Evolutionary conservation across 1,140 invertebrate genomes (phyloP).

Genomic region (Eulimnadia texana): DNA sequence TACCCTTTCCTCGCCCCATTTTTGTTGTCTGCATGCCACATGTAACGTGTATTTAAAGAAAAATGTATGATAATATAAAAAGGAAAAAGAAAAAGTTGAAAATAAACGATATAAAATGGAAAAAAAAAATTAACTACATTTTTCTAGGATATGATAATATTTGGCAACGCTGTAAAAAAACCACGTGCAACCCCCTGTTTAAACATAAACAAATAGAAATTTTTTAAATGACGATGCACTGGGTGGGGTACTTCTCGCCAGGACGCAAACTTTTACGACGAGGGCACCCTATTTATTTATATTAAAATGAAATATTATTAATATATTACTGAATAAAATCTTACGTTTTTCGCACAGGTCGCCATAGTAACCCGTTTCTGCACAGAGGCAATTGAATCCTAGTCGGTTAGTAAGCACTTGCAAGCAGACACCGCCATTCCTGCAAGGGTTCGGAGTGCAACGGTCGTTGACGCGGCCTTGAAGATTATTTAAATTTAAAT

Average conservation of each 20-base stretch:
- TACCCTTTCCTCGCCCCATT: neutral
- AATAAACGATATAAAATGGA: too few relatives aligned
- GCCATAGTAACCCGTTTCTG: slow-evolving; percentile 55
- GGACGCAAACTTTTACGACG: slow-evolving; percentile 29
- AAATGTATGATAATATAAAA: too few relatives aligned
- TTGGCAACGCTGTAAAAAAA: too few relatives aligned
- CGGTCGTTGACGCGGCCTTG: slow-evolving; percentile 42
- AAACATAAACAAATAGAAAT: too few relatives aligned
- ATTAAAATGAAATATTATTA: slow-evolving; percentile 11
- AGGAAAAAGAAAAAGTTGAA: too few relatives aligned
- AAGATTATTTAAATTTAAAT: neutral
- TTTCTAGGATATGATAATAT: too few relatives aligned
- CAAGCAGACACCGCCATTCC: slow-evolving; percentile 47
- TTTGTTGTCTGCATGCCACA: too few relatives aligned
- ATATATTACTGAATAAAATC: slow-evolving; percentile 6
- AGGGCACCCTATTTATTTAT: slow-evolving; percentile 20
- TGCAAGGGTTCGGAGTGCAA: slow-evolving; percentile 44
- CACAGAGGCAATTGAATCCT: slow-evolving; percentile 51
- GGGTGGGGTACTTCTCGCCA: slow-evolving; percentile 42
- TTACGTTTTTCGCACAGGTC: slow-evolving; percentile 46
- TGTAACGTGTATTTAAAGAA: too few relatives aligned
- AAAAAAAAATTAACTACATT: too few relatives aligned
- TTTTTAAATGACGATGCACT: slow-evolving; percentile 50
- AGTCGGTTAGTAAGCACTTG: slow-evolving; percentile 45
- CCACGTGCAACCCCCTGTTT: too few relatives aligned